These are phyloP conservation scores for Caenorhabditis drosophilae DNA, from an alignment of 2,888 invertebrate species.

Conservation along the genomic window DNA sequence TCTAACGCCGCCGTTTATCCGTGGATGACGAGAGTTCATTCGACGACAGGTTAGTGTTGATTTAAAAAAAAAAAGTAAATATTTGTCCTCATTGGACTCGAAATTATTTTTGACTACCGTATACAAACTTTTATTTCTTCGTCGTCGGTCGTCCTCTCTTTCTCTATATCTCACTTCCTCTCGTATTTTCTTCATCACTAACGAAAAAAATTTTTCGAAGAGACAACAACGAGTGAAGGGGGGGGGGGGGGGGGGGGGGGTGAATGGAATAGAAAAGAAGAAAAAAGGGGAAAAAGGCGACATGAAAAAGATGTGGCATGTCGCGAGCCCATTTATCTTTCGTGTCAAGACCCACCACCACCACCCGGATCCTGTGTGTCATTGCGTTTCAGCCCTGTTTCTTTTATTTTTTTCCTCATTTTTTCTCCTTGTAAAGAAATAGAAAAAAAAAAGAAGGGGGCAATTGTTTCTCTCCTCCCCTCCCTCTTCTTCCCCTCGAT, in stretches of 20 bases:
- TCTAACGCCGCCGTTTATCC: conserved; percentile 63
- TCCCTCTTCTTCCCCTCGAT: too few species aligned
- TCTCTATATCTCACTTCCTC: not conserved
- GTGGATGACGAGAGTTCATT: conserved; percentile 69
- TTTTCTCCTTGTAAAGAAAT: too few species aligned
- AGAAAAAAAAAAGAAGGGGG: too few species aligned
- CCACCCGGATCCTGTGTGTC: conserved; percentile 5
- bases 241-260: conserved; percentile 7
- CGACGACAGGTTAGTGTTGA: conserved; percentile 55
- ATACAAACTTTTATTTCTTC: not conserved
- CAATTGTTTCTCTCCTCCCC: too few species aligned
- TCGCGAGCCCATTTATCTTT: conserved; percentile 44
- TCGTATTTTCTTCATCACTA: not conserved
- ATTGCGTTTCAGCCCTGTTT: too few species aligned
- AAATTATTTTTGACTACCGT: too few species aligned
- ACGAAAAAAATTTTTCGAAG: conserved; percentile 1
- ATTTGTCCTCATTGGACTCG: too few species aligned
- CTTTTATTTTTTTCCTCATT: too few species aligned
- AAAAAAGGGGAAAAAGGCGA: conserved; percentile 1
- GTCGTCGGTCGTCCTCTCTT: not conserved
- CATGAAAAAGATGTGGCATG: conserved; percentile 31
- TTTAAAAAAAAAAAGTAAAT: too few species aligned
- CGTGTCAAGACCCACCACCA: conserved; percentile 35
- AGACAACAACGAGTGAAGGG: too few species aligned
- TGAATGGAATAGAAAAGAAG: conserved; percentile 10